phyloP scores from a whole-genome alignment of 23 tunicate species.

The Trididemnum miniatum region DNA sequence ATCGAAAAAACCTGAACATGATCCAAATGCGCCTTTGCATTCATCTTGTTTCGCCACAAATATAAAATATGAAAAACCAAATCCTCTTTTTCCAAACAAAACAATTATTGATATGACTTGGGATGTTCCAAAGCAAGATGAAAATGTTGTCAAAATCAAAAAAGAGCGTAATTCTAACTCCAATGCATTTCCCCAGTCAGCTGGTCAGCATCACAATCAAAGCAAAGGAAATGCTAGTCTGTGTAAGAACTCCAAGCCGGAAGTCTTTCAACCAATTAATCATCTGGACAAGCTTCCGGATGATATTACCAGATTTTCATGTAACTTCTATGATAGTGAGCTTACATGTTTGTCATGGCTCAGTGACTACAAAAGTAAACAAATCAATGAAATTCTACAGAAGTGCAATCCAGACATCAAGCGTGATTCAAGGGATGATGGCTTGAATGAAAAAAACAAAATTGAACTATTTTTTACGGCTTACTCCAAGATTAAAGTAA shows the following conservation, averaged over 20 bases:
- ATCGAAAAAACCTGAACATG: no score
- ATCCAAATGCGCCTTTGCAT: not conserved
- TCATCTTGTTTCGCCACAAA: not conserved
- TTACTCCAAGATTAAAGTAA: constrained; percentile 29
- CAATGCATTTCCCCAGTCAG: not conserved
- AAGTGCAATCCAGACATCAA: constrained; percentile 85
- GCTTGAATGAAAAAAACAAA: constrained; percentile 42
- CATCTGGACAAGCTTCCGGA: not conserved
- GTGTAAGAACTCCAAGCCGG: not conserved
- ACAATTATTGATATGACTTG: not conserved
- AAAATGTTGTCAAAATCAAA: no score
- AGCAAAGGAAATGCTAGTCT: not conserved
- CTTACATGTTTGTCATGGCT: constrained; percentile 80
- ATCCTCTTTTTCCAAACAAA: not conserved
- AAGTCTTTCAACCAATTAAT: no score
- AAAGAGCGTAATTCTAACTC: not conserved
- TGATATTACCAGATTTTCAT: not conserved
- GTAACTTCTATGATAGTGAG: constrained; percentile 34
- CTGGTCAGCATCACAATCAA: not conserved
- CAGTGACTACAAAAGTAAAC: constrained; percentile 26
- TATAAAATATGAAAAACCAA: not conserved
- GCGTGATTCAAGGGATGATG: constrained; percentile 57
- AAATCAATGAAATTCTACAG: constrained; percentile 32
- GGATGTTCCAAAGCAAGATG: not conserved
- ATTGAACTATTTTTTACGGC: constrained; percentile 66